Base-by-base conservation (phyloP, 1,140 invertebrate species). In the Stegodyphus dumicola region DNA sequence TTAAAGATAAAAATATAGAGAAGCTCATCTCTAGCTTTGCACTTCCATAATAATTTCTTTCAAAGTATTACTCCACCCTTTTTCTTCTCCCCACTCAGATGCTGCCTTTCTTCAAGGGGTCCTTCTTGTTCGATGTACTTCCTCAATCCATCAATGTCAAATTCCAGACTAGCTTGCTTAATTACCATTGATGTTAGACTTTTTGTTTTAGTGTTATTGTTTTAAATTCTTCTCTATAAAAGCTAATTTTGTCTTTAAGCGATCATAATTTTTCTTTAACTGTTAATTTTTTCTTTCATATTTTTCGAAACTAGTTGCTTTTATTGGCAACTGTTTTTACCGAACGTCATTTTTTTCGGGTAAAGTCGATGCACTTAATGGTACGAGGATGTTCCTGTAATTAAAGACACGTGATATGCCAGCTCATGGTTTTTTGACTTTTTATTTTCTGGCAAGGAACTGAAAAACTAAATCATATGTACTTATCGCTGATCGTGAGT, bases 61-160 rank as follows among this genome's bases (percentile, higher is more conserved):
- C 9, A 60, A 60, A 60, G 15, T 2, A 5, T 15, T 11, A 0
- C 5, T 60, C 15, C 56, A 60, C 15, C 56, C 9, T 60, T 60
- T 60, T 60, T 60, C 15, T 15, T 60, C 56, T 15, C 5, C 56
- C 56, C 56, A n/a, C n/a, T 60, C 15, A 60, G 56, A 60, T 11
- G 9, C 9, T 60, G 15, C 9, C 9, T 11, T 60, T 15, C 15
- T 15, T 15, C 9, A 11, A 11, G 15, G 9, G 15, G 9, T 60
- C 56, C 56, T 66, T 74, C 79, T 74, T 83, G 69, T 83, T 66
- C 33, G 52, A 33, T 33, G 33, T 33, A 33, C 70, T 75, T 74
- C 18, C 79, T 48, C 60, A 75, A 83, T 83, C 79, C 54, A 83
- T 83, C 79, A 83, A 65, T 83, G 79, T 83, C 79, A 83, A 83